Conservation (phyloP, 2,797 vertebrate species). For the Siniperca obscura region DNA sequence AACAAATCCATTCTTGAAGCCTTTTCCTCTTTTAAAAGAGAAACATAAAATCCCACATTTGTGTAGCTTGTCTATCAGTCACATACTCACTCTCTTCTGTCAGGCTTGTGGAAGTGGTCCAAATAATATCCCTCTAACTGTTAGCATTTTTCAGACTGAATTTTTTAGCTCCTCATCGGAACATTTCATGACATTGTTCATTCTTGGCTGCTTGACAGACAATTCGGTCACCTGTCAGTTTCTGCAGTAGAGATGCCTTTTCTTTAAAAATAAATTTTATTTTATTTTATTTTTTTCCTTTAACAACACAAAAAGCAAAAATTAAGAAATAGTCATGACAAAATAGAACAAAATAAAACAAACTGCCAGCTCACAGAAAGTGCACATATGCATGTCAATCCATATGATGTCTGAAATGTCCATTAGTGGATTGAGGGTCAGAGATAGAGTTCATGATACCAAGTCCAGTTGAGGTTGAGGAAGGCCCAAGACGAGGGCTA, state of each 20-base stretch:
- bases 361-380: no score
- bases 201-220: not conserved
- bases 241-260: not conserved
- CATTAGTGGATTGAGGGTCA: no score
- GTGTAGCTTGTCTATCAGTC: not conserved
- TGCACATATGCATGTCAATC: not conserved
- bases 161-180: not conserved
- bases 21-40: not conserved
- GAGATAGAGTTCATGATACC: no score
- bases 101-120: not conserved
- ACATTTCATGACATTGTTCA: not conserved
- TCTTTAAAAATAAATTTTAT: no score
- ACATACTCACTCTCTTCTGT: not conserved
- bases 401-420: not conserved
- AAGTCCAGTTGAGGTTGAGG: no score
- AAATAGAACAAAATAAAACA: no score
- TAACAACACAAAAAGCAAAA: no score
- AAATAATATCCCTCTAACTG: not conserved
- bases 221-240: not conserved
- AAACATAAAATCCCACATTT: not conserved
- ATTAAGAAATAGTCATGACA: no score
- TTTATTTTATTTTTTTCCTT: no score
- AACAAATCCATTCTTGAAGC: not conserved
- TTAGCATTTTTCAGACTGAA: not conserved
- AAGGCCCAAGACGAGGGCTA: rapidly evolving